Evolutionary conservation across 2,888 invertebrate species (phyloP).

Genomic region (Oscheius sp.): DNA sequence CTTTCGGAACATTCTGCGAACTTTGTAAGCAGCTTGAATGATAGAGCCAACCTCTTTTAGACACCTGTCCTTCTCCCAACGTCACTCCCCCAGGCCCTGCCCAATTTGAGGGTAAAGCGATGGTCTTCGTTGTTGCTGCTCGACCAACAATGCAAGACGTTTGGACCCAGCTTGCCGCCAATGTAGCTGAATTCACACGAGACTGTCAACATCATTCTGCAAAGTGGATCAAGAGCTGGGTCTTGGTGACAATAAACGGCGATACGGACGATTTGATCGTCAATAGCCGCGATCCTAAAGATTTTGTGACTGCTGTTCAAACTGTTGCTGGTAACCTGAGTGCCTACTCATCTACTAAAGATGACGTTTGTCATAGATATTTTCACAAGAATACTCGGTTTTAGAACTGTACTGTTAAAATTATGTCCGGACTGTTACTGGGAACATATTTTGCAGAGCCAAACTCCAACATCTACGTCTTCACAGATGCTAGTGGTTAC

Average conservation of each 20-base stretch:
- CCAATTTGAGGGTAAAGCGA: constrained; percentile 49
- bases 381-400: constrained; percentile 8
- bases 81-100: constrained; percentile 41
- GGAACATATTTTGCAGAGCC: constrained; percentile 47
- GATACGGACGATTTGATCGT: constrained; percentile 39
- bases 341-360: constrained; percentile 16
- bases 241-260: constrained; percentile 42
- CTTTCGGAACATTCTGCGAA: constrained; percentile 64
- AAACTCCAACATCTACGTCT: constrained; percentile 61
- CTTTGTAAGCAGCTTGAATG: constrained; percentile 40
- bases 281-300: constrained; percentile 39
- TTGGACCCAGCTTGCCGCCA: constrained; percentile 24
- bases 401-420: constrained; percentile 51
- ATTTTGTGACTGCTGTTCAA: constrained; percentile 51
- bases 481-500: constrained; percentile 59
- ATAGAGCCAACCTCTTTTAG: constrained; percentile 41
- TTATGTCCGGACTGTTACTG: constrained; percentile 52
- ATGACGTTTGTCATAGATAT: neutral
- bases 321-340: constrained; percentile 47
- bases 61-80: constrained; percentile 52
- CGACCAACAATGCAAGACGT: constrained; percentile 51
- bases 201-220: constrained; percentile 51
- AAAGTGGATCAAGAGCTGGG: constrained; percentile 62
- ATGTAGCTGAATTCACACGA: constrained; percentile 40
- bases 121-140: constrained; percentile 62